Conservation (phyloP, 2,797 vertebrate genomes). For the Alcedo quadribrachys region DNA sequence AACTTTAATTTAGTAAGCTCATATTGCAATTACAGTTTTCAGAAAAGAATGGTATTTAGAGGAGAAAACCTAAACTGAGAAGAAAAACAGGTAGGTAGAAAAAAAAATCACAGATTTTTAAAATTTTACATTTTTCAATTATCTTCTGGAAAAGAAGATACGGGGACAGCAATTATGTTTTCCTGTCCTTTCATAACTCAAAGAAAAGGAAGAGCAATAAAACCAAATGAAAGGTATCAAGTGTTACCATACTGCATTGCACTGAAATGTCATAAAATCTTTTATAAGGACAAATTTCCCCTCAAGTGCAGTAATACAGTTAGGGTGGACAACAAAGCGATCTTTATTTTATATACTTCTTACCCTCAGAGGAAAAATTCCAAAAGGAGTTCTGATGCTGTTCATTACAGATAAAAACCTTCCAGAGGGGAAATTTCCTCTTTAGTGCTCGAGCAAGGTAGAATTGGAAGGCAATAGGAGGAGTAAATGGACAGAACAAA, state of each 20-base stretch:
- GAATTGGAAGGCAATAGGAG: constrained; percentile 41
- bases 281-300: constrained; percentile 68
- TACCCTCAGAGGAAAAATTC: constrained; percentile 60
- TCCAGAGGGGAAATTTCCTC: constrained; percentile 59
- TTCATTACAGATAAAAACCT: constrained; percentile 58
- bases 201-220: constrained; percentile 45
- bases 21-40: background rate
- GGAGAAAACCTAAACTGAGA: background rate
- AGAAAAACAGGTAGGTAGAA: background rate
- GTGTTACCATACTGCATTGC: constrained; percentile 23
- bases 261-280: constrained; percentile 57
- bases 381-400: constrained; percentile 44
- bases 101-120: background rate
- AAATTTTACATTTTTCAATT: background rate
- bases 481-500: constrained; percentile 46
- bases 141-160: background rate
- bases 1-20: background rate
- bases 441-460: constrained; percentile 45
- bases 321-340: constrained; percentile 52
- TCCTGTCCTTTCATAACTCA: background rate
- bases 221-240: constrained; percentile 49
- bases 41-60: background rate
- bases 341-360: constrained; percentile 62
- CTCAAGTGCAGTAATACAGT: constrained; percentile 63
- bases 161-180: background rate